These are phyloP conservation scores for Orthonychiurus folsomi DNA, from an alignment of 2,888 invertebrate species.

Conservation along the genomic window DNA sequence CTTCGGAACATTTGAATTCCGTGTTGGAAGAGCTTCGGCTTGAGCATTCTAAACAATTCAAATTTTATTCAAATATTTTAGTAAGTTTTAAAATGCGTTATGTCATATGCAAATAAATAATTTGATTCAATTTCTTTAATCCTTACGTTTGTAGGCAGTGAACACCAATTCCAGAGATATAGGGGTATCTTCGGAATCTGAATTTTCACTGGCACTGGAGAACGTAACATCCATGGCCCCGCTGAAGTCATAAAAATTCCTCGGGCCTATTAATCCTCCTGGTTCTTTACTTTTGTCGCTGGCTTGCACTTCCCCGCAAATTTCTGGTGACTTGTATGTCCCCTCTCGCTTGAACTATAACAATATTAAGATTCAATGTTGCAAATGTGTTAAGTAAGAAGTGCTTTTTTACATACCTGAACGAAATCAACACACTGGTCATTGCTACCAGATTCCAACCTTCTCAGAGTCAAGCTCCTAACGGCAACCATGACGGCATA, in stretches of 20 bases:
- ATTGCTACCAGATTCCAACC: neutral
- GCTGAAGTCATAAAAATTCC: conserved; percentile 14
- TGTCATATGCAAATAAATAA: neutral
- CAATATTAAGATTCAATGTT: neutral
- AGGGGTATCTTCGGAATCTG: conserved; percentile 12
- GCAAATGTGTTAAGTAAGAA: neutral
- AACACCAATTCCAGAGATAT: conserved; percentile 35
- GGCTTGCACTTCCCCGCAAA: conserved; percentile 16
- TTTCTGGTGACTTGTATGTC: neutral
- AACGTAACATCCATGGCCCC: conserved; percentile 16
- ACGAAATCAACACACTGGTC: conserved; percentile 30
- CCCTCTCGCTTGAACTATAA: conserved; percentile 19
- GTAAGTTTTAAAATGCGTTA: no score
- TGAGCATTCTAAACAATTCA: neutral
- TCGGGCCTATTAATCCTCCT: conserved; percentile 13
- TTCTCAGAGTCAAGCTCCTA: conserved; percentile 18
- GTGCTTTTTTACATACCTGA: conserved; percentile 19
- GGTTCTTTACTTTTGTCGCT: conserved; percentile 17
- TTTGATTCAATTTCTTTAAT: conserved; percentile 7
- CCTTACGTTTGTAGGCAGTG: conserved; percentile 30
- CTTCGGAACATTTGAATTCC: conserved; percentile 15
- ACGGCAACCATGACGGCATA: conserved; percentile 35
- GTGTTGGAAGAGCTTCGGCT: neutral
- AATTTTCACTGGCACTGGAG: conserved; percentile 13
- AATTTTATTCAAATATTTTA: neutral